Percentiles rank a stretch among this genome's conserved stretches.
These are phyloP conservation scores for Epinotia ramella DNA, from an alignment of 2,888 invertebrate species.

Conservation along the genomic window DNA sequence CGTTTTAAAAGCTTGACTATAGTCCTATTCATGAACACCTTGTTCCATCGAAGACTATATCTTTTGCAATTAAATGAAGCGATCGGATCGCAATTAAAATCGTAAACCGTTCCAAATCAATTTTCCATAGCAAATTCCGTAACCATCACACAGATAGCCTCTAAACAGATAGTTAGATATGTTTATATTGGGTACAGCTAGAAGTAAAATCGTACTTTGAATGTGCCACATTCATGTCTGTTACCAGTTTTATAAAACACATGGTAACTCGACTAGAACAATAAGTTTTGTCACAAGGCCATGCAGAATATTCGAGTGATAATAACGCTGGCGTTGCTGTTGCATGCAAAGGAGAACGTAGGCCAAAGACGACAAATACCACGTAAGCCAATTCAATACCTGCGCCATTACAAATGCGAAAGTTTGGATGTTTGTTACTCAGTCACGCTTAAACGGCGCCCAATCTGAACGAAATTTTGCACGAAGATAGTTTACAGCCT, in stretches of 20 bases:
- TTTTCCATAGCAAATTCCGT: neutral
- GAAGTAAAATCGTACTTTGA: neutral
- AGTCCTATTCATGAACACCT: neutral
- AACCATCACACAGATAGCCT: neutral
- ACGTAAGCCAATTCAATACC: neutral
- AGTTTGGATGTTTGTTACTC: too few relatives aligned
- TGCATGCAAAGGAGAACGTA: neutral
- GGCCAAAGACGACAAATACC: neutral
- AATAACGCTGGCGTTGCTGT: neutral
- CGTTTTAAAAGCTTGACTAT: too few relatives aligned
- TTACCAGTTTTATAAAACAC: too few relatives aligned
- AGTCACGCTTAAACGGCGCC: too few relatives aligned
- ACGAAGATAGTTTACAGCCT: too few relatives aligned
- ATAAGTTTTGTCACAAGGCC: neutral
- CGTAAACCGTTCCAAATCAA: neutral
- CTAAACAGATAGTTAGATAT: neutral
- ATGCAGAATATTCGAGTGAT: neutral
- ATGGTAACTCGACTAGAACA: too few relatives aligned
- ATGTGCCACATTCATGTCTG: neutral
- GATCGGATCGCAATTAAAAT: conserved; percentile 5
- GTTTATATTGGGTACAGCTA: neutral
- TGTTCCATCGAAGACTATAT: neutral
- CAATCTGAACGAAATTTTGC: too few relatives aligned
- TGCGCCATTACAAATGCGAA: neutral
- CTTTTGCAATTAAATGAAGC: neutral